These are phyloP conservation scores for Lagria hirta DNA, from an alignment of 2,888 invertebrate species.

Conservation along the genomic window DNA sequence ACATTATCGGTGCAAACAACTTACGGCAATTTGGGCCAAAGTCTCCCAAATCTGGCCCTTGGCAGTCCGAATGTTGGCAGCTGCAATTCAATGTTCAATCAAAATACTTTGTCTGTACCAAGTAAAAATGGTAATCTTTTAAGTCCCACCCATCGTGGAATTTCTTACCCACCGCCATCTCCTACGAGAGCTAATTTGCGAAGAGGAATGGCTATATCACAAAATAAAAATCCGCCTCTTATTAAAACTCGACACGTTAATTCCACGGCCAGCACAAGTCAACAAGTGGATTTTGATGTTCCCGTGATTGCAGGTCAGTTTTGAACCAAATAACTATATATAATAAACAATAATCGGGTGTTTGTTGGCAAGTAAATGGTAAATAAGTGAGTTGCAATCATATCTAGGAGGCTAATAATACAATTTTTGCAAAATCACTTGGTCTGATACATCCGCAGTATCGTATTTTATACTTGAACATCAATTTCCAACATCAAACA, in stretches of 20 bases:
- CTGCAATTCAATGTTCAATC: constrained; percentile 49
- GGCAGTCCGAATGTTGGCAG: constrained; percentile 52
- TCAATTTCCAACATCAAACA: too few species aligned
- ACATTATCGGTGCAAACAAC: constrained; percentile 76
- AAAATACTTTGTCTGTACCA: constrained; percentile 60
- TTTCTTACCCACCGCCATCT: constrained; percentile 82
- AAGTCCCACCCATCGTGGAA: constrained; percentile 68
- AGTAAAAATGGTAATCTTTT: constrained; percentile 53
- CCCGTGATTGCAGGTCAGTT: constrained; percentile 55
- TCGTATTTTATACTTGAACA: too few species aligned
- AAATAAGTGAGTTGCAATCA: constrained; percentile 1
- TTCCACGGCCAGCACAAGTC: constrained; percentile 52
- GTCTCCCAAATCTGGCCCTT: constrained; percentile 72
- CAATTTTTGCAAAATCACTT: too few species aligned
- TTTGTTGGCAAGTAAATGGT: too few species aligned
- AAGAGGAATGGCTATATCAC: constrained; percentile 70
- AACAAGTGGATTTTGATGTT: constrained; percentile 55
- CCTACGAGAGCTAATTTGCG: constrained; percentile 67
- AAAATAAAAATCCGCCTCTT: constrained; percentile 78
- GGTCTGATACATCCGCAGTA: too few species aligned
- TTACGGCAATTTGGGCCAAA: constrained; percentile 69
- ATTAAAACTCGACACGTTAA: constrained; percentile 77
- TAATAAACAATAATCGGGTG: background rate
- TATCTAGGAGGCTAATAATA: too few species aligned
- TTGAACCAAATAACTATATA: too few species aligned